Conservation (phyloP, 2,113 vertebrate species). For the Colaptes auratus region DNA sequence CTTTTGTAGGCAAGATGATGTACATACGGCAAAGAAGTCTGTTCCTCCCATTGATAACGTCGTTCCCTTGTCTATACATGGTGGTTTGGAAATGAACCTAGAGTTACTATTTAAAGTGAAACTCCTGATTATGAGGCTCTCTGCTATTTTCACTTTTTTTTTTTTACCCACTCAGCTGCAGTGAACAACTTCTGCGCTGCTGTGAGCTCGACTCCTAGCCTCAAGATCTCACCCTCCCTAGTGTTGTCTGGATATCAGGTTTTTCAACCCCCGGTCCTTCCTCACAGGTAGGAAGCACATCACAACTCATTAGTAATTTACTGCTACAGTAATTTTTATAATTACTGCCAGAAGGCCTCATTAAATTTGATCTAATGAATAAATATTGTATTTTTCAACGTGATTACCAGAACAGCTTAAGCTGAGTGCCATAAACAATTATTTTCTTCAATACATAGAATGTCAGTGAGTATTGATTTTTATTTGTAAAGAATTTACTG, state of each 20-base stretch:
- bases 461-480: slow-evolving; percentile 95
- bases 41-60: slow-evolving; percentile 10
- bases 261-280: slow-evolving; percentile 96
- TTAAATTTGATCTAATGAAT: slow-evolving; percentile 99
- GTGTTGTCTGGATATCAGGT: slow-evolving; percentile 89
- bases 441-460: slow-evolving; percentile 98
- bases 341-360: slow-evolving; percentile 99
- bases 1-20: neutral
- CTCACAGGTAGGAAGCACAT: slow-evolving; percentile 93
- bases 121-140: neutral
- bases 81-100: neutral
- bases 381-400: slow-evolving; percentile 99
- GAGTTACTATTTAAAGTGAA: slow-evolving; percentile 24
- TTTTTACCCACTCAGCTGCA: slow-evolving; percentile 76
- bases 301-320: slow-evolving; percentile 99
- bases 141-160: neutral
- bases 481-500: slow-evolving; percentile 80
- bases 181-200: slow-evolving; percentile 76
- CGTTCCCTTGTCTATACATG: neutral
- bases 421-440: slow-evolving; percentile 99
- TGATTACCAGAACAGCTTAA: slow-evolving; percentile 99
- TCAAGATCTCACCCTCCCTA: slow-evolving; percentile 87
- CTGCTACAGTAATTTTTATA: slow-evolving; percentile 99
- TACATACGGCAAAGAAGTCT: neutral
- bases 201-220: slow-evolving; percentile 85